A percentile compares a stretch with the other conserved stretches of the same genome.
These are phyloP conservation scores for Drosophila fuyamai DNA, from an alignment of 1,140 invertebrate genomes.

Conservation along the genomic window DNA sequence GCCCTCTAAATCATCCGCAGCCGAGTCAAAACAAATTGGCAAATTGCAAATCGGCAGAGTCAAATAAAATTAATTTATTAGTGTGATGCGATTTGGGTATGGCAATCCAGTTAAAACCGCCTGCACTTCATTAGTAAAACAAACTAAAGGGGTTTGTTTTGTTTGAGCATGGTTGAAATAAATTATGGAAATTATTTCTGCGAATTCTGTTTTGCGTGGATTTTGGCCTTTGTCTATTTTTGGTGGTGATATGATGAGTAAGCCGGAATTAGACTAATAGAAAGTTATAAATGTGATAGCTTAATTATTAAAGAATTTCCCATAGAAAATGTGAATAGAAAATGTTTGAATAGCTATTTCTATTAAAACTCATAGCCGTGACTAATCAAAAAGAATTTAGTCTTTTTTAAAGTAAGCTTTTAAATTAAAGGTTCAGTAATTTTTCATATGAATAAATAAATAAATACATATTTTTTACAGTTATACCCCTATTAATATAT, in stretches of 20 bases:
- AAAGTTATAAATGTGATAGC: constrained; percentile 3
- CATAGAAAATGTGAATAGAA: neutral
- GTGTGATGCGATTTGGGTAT: constrained; percentile 3
- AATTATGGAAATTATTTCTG: constrained; percentile 64
- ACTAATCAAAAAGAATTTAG: too few species aligned
- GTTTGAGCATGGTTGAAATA: constrained; percentile 55
- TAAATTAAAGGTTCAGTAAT: too few species aligned
- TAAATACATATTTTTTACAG: too few species aligned
- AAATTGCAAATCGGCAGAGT: constrained; percentile 40
- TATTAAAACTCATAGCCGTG: too few species aligned
- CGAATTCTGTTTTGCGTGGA: constrained; percentile 51
- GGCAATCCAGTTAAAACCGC: constrained; percentile 70
- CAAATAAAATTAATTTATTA: constrained; percentile 41
- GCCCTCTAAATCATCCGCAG: constrained; percentile 29
- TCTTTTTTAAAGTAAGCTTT: too few species aligned
- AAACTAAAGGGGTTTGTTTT: constrained; percentile 61
- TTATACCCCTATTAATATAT: neutral
- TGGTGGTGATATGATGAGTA: constrained; percentile 15
- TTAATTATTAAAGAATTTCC: neutral
- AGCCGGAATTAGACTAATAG: constrained; percentile 29
- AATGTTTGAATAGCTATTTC: too few species aligned
- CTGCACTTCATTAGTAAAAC: constrained; percentile 78
- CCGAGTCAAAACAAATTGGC: constrained; percentile 34
- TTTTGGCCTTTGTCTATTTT: constrained; percentile 43
- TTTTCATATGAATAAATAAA: too few species aligned